Percentiles rank a stretch among this genome's conserved stretches.
These are phyloP conservation scores for Eulemur rubriventer DNA, from an alignment of 2,797 vertebrate genomes.

Conservation along the genomic window DNA sequence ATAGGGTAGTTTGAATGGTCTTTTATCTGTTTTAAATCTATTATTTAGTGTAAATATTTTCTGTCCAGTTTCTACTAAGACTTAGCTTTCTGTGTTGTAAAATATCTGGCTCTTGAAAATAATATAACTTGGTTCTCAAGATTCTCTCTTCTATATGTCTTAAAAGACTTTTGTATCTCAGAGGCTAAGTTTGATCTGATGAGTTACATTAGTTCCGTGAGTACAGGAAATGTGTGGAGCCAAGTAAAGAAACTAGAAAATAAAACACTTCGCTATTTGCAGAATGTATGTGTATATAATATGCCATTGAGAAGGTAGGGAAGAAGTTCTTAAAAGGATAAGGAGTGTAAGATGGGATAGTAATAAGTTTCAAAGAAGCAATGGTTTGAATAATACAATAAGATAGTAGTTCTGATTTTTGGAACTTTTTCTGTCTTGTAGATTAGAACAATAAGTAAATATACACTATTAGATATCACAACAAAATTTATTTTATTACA, in stretches of 20 bases:
- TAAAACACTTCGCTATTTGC: neutral
- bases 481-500: neutral
- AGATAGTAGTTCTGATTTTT: neutral
- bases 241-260: neutral
- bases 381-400: neutral
- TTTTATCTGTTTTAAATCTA: neutral
- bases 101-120: conserved; percentile 38
- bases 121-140: neutral
- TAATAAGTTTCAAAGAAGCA: neutral
- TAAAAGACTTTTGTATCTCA: neutral
- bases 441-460: neutral
- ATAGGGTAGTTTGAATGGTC: neutral
- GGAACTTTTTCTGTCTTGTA: neutral
- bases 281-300: neutral
- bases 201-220: neutral
- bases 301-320: neutral
- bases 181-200: neutral
- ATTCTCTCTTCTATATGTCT: neutral
- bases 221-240: neutral
- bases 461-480: neutral
- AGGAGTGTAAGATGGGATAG: neutral
- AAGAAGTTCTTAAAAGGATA: neutral
- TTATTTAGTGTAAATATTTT: neutral
- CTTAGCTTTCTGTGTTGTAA: neutral
- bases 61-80: neutral